Percentiles rank a stretch among this genome's conserved stretches.
These are phyloP conservation scores for Pipistrellus kuhlii DNA, from an alignment of 2,797 vertebrate genomes.

Conservation along the genomic window DNA sequence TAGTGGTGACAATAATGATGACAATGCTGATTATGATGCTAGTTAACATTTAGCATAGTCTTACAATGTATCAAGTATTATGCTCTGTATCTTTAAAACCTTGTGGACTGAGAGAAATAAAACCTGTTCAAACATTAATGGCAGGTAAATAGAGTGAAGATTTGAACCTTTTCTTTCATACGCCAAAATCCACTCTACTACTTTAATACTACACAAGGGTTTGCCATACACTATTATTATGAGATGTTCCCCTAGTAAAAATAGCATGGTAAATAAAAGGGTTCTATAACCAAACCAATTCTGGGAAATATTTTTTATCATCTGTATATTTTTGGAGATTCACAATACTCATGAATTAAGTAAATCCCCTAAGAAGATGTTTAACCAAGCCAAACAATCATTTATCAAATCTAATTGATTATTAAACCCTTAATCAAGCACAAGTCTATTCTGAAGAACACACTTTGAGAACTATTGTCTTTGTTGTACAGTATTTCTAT, in stretches of 20 bases:
- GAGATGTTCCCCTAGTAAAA: not conserved
- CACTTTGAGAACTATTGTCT: not conserved
- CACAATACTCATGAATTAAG: not conserved
- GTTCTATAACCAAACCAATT: not conserved
- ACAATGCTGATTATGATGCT: not conserved
- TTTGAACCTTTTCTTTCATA: not conserved
- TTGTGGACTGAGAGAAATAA: not conserved
- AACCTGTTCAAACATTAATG: not conserved
- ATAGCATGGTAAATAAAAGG: not conserved
- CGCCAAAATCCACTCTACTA: not conserved
- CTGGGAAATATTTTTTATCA: not conserved
- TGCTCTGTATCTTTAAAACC: not conserved
- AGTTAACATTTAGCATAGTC: not conserved
- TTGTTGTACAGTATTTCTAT: not conserved
- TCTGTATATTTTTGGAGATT: slow-evolving; percentile 3
- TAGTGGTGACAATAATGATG: not conserved
- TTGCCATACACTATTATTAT: not conserved
- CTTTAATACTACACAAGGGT: not conserved
- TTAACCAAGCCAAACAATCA: slow-evolving; percentile 5
- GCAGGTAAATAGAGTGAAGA: not conserved
- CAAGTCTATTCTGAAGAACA: not conserved
- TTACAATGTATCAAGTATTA: not conserved
- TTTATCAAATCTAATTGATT: slow-evolving; percentile 23
- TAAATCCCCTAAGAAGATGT: not conserved
- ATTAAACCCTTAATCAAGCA: not conserved